These are phyloP conservation scores for Bombus waltoni DNA, from an alignment of 1,140 invertebrate genomes.

Conservation along the genomic window DNA sequence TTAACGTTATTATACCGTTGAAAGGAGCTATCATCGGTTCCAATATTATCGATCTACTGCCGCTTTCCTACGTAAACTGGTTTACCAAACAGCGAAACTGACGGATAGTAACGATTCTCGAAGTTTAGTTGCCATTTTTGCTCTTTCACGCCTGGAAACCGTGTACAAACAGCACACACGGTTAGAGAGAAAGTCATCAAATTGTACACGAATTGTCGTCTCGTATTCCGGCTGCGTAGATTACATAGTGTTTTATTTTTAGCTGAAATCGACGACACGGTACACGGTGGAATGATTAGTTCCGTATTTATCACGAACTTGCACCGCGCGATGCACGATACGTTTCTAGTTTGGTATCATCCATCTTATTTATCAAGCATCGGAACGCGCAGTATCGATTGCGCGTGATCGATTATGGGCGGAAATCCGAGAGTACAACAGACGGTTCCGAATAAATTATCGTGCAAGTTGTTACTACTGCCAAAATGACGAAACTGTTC, in stretches of 20 bases:
- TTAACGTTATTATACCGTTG: neutral
- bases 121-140: neutral
- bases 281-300: too few relatives aligned
- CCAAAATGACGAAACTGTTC: neutral
- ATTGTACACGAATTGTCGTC: neutral
- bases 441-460: constrained; percentile 8
- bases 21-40: neutral
- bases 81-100: neutral
- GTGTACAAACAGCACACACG: too few relatives aligned
- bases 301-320: neutral
- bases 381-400: neutral
- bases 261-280: neutral
- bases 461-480: neutral
- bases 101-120: neutral
- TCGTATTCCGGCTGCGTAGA: too few relatives aligned
- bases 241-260: neutral
- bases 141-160: neutral
- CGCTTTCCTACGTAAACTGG: neutral
- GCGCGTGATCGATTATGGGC: neutral
- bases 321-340: neutral
- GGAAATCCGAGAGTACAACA: neutral
- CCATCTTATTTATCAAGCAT: constrained; percentile 1
- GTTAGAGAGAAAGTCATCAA: neutral
- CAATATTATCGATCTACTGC: neutral
- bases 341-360: neutral